These are phyloP conservation scores for Saccopteryx leptura DNA, from an alignment of 2,113 vertebrate species.

Conservation along the genomic window DNA sequence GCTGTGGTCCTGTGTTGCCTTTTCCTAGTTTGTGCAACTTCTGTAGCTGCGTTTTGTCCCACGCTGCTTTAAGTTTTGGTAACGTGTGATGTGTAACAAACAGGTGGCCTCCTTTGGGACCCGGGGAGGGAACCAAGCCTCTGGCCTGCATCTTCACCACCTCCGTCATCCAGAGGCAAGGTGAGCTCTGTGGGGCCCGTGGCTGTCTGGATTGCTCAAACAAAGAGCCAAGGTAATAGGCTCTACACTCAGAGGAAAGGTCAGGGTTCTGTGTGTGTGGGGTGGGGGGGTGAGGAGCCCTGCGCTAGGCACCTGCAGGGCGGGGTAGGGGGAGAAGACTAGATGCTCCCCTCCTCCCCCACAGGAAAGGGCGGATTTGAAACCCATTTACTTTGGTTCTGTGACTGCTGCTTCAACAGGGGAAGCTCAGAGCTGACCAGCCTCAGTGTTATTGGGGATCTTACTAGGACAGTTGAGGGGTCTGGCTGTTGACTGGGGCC, in stretches of 20 bases:
- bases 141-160: neutral
- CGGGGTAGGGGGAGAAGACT: neutral
- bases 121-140: neutral
- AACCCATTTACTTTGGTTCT: accelerated
- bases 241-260: neutral
- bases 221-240: neutral
- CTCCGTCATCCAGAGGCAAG: neutral
- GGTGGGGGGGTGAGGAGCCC: no score
- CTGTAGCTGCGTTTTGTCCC: neutral
- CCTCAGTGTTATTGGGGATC: neutral
- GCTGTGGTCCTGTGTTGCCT: neutral
- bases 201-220: neutral
- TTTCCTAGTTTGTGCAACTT: neutral
- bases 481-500: accelerated
- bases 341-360: accelerated
- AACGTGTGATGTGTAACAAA: neutral
- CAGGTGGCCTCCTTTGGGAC: neutral
- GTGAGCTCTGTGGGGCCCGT: no score
- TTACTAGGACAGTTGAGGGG: neutral
- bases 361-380: neutral
- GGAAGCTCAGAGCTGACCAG: neutral
- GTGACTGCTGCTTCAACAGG: neutral
- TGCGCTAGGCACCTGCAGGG: neutral
- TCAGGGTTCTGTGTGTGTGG: neutral
- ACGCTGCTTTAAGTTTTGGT: neutral